Base-by-base conservation (phyloP, 1,140 invertebrate species). In the Temnothorax curvispinosus region DNA sequence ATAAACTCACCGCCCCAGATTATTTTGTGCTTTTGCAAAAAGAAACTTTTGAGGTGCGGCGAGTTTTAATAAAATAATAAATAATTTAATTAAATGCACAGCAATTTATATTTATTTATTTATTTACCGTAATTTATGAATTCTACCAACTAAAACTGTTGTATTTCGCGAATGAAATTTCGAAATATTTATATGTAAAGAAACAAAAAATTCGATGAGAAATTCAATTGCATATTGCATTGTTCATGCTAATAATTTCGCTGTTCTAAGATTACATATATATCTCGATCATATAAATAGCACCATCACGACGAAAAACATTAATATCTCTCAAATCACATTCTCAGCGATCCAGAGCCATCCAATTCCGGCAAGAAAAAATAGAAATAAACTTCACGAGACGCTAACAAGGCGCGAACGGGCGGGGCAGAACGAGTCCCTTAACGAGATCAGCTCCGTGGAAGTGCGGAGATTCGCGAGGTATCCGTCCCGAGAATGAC, bases 361-460 rank as follows among this genome's bases (percentile, higher is more conserved):
- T 27, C 41, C 65, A 60, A 77, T 76, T 72, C n/a, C 27, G n/a
- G 52, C 6, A 27, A 72, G 65, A 50, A 86, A 87, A 89, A 82
- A 82, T 80, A 41, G 1, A 52, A 60, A 64, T 69, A 44, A 87
- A 87, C 64, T 91, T 64, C 71, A 21, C 76, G 89, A 91, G 87
- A 91, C 71, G 50, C 82, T 90, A 90, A 90, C 90, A 90, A 91
- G 90, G 67, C 86, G 81, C 81, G 75, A 85, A 60, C 75, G 62
- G 62, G 80, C 65, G 77, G 71, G 74, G 82, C 88, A 54, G 86
- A 91, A 91, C 87, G 74, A 90, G 80, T 91, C 72, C 75, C 87
- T 91, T 91, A 91, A 91, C 88, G 76, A 91, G 90, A 91, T 91
- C 90, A 91, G 85, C 81, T 84, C 50, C 75, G 87, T 82, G 89